These are phyloP conservation scores for Ormyrus pomaceus DNA, from an alignment of 2,888 invertebrate genomes.

Conservation along the genomic window DNA sequence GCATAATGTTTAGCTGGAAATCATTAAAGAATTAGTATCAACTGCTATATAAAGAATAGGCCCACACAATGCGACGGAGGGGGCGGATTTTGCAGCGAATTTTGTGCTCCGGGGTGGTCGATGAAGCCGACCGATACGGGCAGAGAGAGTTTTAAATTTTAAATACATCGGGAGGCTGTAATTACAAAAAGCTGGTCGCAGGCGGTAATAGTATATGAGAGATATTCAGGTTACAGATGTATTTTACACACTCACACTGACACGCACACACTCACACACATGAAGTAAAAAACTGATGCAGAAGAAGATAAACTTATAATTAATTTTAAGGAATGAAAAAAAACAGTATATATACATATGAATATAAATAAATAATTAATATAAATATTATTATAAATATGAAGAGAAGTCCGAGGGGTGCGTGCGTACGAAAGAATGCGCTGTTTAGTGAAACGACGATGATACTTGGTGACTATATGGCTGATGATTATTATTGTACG, in stretches of 20 bases:
- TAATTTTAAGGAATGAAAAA: constrained; percentile 13
- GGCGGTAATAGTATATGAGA: constrained; percentile 4
- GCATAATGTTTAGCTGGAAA: no score
- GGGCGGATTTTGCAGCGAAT: no score
- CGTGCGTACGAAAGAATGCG: constrained; percentile 48
- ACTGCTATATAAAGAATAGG: no score
- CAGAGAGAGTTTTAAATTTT: no score
- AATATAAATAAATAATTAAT: constrained; percentile 40
- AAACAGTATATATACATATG: constrained; percentile 42
- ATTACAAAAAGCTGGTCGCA: no score
- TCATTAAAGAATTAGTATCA: no score
- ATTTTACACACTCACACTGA: constrained; percentile 52
- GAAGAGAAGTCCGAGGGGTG: constrained; percentile 51
- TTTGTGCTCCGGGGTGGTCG: no score
- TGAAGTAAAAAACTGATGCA: constrained; percentile 26
- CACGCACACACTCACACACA: constrained; percentile 56
- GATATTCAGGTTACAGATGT: constrained; percentile 35
- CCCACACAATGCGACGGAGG: no score
- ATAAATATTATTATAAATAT: constrained; percentile 53
- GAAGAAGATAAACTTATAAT: constrained; percentile 31
- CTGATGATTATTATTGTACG: constrained; percentile 55
- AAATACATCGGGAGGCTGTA: no score
- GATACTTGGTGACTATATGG: constrained; percentile 33
- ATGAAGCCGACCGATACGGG: no score
- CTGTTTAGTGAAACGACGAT: constrained; percentile 26